Conservation (phyloP, 2,888 invertebrate genomes). For the Conistra vaccinii region DNA sequence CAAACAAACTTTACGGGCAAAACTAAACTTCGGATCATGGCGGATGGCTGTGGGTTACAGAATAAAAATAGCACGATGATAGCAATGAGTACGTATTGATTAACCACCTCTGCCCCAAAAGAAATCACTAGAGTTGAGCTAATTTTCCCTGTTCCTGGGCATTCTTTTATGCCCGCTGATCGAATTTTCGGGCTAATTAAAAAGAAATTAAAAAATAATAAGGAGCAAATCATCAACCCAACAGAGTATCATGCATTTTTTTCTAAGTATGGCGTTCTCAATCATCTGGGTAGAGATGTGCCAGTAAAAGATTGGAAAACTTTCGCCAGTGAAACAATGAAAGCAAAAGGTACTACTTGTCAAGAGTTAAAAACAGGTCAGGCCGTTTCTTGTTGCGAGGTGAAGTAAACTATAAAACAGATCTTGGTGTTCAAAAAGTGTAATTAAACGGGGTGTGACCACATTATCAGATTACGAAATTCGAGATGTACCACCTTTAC, state of each 20-base stretch:
- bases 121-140: slow-evolving; percentile 2
- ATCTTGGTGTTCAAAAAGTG: slow-evolving; percentile 17
- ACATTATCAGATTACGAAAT: slow-evolving; percentile 13
- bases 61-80: slow-evolving; percentile 51
- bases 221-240: neutral
- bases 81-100: slow-evolving; percentile 44
- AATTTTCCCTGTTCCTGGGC: slow-evolving; percentile 10
- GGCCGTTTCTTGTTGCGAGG: slow-evolving; percentile 14
- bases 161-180: slow-evolving; percentile 20
- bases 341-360: slow-evolving; percentile 15
- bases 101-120: neutral
- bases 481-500: slow-evolving; percentile 18
- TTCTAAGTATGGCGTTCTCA: no score
- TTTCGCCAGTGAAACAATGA: slow-evolving; percentile 37
- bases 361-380: no score
- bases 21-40: slow-evolving; percentile 16
- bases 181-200: slow-evolving; percentile 16
- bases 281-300: no score
- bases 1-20: slow-evolving; percentile 1
- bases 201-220: slow-evolving; percentile 22
- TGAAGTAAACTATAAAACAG: slow-evolving; percentile 21
- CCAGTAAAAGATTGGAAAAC: slow-evolving; percentile 20
- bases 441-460: slow-evolving; percentile 16
- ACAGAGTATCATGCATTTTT: no score
- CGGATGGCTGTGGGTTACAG: slow-evolving; percentile 25